A percentile compares a stretch with the other conserved stretches of the same genome.
phyloP scores from a whole-genome alignment of 1,140 invertebrate species.

The Melipona quadrifasciata region DNA sequence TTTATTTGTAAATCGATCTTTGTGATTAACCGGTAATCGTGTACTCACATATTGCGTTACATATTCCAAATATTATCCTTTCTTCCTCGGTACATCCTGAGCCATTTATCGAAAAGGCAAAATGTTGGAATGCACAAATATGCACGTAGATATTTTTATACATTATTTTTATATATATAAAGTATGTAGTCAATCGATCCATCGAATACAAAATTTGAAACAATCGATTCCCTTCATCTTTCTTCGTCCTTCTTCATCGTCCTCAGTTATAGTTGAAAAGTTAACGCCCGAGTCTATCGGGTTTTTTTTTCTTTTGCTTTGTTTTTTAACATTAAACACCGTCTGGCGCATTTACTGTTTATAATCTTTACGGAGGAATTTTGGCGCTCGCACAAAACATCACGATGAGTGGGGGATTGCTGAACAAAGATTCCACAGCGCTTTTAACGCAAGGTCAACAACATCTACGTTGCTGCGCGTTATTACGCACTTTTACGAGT shows the following conservation, averaged over 20 bases:
- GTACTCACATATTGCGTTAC: too few species aligned
- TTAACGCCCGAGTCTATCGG: not conserved
- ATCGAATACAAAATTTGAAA: not conserved
- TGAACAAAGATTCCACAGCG: slow-evolving; percentile 61
- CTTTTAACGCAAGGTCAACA: slow-evolving; percentile 74
- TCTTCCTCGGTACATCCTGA: too few species aligned
- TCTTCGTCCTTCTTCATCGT: too few species aligned
- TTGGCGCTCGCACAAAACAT: slow-evolving; percentile 22
- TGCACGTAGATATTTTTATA: not conserved
- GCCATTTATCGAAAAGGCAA: too few species aligned
- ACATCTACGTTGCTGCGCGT: slow-evolving; percentile 65
- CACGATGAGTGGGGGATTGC: slow-evolving; percentile 33
- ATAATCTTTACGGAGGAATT: slow-evolving; percentile 2
- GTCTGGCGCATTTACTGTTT: slow-evolving; percentile 27
- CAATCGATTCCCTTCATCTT: not conserved
- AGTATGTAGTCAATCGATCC: not conserved
- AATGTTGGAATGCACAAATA: not conserved
- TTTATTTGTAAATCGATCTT: not conserved
- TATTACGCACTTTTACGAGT: slow-evolving; percentile 41
- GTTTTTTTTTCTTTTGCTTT: not conserved
- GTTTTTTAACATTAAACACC: not conserved
- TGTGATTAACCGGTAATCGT: not conserved
- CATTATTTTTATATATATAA: too few species aligned
- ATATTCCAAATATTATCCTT: too few species aligned
- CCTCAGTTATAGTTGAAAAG: not conserved